Evolutionary conservation across 2,888 invertebrate species (phyloP).

Genomic region (Norana najaformis): DNA sequence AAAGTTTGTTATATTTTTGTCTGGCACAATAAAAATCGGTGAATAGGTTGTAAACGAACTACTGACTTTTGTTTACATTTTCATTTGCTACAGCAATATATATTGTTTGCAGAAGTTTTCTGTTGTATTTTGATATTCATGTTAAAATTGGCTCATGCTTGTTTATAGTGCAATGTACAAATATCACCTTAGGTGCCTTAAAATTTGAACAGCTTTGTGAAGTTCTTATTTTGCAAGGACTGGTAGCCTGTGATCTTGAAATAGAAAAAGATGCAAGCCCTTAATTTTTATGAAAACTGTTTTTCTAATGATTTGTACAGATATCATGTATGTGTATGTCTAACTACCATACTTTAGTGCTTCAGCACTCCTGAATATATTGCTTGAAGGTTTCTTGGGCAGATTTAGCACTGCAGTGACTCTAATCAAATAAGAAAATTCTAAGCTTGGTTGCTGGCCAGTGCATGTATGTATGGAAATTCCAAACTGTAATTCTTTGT

Average conservation of each 20-base stretch:
- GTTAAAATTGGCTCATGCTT: not conserved
- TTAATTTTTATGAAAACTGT: not conserved
- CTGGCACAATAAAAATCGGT: not conserved
- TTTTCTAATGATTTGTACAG: slow-evolving; percentile 13
- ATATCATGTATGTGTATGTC: not conserved
- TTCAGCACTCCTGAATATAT: not conserved
- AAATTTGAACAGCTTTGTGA: not conserved
- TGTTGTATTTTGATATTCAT: slow-evolving; percentile 13
- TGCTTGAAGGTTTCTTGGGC: not conserved
- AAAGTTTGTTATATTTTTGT: not conserved
- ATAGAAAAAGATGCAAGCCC: not conserved
- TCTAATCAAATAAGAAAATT: not conserved
- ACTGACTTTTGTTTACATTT: not conserved
- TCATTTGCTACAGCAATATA: not conserved
- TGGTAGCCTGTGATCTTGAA: not conserved
- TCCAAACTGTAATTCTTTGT: not conserved
- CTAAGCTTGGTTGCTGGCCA: not conserved
- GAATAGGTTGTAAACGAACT: slow-evolving; percentile 13
- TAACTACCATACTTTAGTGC: not conserved
- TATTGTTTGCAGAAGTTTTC: not conserved
- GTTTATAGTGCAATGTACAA: not conserved
- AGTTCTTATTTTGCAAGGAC: not conserved
- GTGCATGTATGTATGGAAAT: not conserved
- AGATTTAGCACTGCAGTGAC: not conserved
- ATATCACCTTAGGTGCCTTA: not conserved